Evolutionary conservation across 2,113 vertebrate genomes (phyloP).

Genomic region (Guaruba guarouba): DNA sequence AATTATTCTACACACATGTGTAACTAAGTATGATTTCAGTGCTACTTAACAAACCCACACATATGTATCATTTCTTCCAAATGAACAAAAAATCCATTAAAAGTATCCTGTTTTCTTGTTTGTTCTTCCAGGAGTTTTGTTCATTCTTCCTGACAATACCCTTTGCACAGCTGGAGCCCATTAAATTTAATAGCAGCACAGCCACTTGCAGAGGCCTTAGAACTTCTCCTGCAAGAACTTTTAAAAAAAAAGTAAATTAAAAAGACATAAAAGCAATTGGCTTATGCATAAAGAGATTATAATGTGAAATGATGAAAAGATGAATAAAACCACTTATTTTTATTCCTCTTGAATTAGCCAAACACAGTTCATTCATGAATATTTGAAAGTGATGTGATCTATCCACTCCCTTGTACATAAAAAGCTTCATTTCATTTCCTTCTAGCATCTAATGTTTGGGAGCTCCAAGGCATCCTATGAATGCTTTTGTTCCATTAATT

Average conservation of each 20-base stretch:
- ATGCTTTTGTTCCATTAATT: background rate
- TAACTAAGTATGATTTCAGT: background rate
- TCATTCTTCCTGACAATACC: background rate
- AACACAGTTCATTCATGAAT: conserved; percentile 12
- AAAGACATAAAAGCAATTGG: conserved; percentile 18
- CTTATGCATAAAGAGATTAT: conserved; percentile 22
- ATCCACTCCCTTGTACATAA: background rate
- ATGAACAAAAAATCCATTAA: background rate
- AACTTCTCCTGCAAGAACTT: background rate
- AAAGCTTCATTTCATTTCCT: background rate
- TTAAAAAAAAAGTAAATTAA: background rate
- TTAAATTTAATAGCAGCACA: conserved; percentile 41
- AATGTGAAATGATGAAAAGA: conserved; percentile 32
- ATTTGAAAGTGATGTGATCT: background rate
- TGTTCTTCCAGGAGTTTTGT: background rate
- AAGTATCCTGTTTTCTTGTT: background rate
- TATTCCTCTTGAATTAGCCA: conserved; percentile 3
- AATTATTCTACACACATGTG: background rate
- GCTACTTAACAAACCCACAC: background rate
- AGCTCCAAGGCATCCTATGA: background rate
- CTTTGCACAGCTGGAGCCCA: conserved; percentile 40
- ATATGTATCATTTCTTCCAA: background rate
- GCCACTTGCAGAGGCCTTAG: background rate
- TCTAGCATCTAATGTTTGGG: background rate
- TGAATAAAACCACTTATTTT: conserved; percentile 20